Evolutionary conservation across 2,797 vertebrate species (phyloP).

Genomic region (Anomalospiza imberbis): DNA sequence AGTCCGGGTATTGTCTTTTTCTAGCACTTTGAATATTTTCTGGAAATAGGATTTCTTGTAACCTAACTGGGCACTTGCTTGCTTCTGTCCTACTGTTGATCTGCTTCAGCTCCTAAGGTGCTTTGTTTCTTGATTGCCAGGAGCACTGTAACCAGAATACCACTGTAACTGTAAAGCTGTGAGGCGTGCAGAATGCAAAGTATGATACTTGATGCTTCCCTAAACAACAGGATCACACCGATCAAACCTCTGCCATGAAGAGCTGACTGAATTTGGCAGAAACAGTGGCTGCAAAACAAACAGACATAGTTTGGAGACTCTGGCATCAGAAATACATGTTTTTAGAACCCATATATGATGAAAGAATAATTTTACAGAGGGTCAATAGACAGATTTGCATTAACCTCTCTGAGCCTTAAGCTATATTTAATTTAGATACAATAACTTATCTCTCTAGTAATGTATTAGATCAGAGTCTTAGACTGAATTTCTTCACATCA

Average conservation of each 20-base stretch:
- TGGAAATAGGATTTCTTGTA: background rate
- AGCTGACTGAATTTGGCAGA: background rate
- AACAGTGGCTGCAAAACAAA: background rate
- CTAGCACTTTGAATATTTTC: background rate
- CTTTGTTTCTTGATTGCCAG: background rate
- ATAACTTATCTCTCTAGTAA: background rate
- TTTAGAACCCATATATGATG: background rate
- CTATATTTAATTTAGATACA: background rate
- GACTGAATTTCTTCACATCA: background rate
- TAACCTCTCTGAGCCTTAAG: background rate
- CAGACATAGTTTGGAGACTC: background rate
- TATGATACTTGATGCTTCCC: background rate
- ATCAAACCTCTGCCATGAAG: background rate
- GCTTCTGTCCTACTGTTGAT: background rate
- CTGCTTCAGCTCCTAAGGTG: background rate
- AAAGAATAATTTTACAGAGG: background rate
- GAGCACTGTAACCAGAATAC: background rate
- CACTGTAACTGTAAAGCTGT: background rate
- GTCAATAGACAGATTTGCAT: background rate
- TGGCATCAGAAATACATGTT: background rate
- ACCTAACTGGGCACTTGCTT: background rate
- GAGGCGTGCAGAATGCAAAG: rapidly evolving
- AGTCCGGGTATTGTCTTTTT: background rate
- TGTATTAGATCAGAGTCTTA: background rate
- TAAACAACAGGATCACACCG: rapidly evolving